These are phyloP conservation scores for Ips nitidus DNA, from an alignment of 1,140 invertebrate genomes.

Conservation along the genomic window DNA sequence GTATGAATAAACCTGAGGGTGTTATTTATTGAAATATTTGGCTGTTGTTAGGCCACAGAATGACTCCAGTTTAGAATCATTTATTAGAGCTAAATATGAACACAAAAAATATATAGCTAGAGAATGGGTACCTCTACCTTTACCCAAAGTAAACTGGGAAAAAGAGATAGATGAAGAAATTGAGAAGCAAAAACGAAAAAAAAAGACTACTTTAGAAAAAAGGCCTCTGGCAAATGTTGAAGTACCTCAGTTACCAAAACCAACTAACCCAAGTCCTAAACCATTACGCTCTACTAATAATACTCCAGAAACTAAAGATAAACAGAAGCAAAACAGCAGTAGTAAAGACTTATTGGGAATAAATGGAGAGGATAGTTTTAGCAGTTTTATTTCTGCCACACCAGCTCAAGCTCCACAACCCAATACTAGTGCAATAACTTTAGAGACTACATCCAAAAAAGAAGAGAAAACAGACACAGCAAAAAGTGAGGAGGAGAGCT, in stretches of 20 bases:
- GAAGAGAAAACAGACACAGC: constrained; percentile 51
- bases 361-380: constrained; percentile 72
- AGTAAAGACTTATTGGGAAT: constrained; percentile 54
- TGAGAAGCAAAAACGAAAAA: constrained; percentile 75
- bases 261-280: constrained; percentile 69
- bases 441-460: constrained; percentile 51
- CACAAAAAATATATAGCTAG: constrained; percentile 96
- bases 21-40: constrained; percentile 2
- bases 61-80: constrained; percentile 89
- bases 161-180: constrained; percentile 87
- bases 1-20: neutral
- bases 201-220: constrained; percentile 60
- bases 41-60: constrained; percentile 75
- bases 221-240: constrained; percentile 54
- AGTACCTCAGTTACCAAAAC: constrained; percentile 62
- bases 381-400: constrained; percentile 73
- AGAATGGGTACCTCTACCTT: constrained; percentile 89
- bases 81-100: constrained; percentile 97
- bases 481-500: constrained; percentile 82
- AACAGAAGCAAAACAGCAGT: constrained; percentile 45
- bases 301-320: constrained; percentile 45
- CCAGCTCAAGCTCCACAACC: constrained; percentile 10
- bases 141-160: constrained; percentile 82
- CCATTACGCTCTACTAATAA: constrained; percentile 60
- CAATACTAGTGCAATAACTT: constrained; percentile 38